A percentile compares a stretch with the other conserved stretches of the same genome.
Evolutionary conservation across 2,113 vertebrate species (phyloP).

Genomic region (Echinops telfairi): DNA sequence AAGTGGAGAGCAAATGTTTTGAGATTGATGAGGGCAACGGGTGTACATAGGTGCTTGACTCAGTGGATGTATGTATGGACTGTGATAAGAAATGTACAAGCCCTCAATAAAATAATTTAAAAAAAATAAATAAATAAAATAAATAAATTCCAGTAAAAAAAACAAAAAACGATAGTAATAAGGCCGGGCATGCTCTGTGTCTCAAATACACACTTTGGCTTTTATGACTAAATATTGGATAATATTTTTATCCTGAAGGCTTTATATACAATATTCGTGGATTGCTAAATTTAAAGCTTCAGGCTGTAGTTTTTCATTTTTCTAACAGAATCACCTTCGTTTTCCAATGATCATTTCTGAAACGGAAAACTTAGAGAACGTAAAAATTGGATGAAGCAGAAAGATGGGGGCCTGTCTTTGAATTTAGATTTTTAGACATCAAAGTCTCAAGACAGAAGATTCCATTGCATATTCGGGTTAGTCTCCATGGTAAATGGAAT

Average conservation of each 20-base stretch:
- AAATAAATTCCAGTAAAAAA: too few relatives aligned
- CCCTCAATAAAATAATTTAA: too few relatives aligned
- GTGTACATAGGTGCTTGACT: too few relatives aligned
- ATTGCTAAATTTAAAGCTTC: background rate
- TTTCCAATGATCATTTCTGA: background rate
- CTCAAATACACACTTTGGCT: background rate
- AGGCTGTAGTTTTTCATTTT: background rate
- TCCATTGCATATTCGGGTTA: constrained; percentile 29
- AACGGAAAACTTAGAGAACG: background rate
- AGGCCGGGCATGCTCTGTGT: background rate
- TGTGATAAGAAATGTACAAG: too few relatives aligned
- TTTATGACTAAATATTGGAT: constrained; percentile 36
- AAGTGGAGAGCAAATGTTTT: too few relatives aligned
- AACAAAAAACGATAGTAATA: background rate
- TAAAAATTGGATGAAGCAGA: constrained; percentile 39
- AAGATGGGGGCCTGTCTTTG: background rate
- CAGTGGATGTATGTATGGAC: too few relatives aligned
- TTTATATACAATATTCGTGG: background rate
- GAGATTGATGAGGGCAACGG: too few relatives aligned
- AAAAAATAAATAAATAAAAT: too few relatives aligned
- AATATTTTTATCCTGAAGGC: constrained; percentile 27
- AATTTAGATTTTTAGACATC: constrained; percentile 24
- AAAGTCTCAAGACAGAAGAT: constrained; percentile 12
- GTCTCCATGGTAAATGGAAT: constrained; percentile 49
- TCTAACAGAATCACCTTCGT: background rate